phyloP scores from a whole-genome alignment of 2,113 vertebrate genomes.

The Gobiocypris rarus region DNA sequence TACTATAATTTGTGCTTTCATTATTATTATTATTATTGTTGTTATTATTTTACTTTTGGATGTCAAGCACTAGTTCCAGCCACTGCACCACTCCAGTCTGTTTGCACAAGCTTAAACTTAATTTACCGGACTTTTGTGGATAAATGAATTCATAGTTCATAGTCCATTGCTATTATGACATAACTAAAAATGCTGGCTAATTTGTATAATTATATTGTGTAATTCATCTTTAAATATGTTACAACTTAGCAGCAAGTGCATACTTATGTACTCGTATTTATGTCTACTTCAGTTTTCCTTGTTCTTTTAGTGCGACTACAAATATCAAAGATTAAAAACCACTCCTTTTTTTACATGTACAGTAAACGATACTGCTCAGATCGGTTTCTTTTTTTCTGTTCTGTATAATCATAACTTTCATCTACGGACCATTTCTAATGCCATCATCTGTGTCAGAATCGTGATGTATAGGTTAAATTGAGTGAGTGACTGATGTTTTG shows the following conservation, averaged over 20 bases:
- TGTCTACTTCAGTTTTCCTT: background rate
- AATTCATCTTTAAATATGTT: background rate
- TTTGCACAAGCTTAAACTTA: no score
- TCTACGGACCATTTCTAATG: background rate
- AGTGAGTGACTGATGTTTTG: background rate
- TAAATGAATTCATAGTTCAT: no score
- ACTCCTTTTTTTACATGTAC: slow-evolving; percentile 6
- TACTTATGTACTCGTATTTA: background rate
- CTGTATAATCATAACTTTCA: slow-evolving; percentile 25
- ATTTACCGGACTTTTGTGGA: no score
- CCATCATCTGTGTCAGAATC: background rate
- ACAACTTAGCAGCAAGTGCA: background rate
- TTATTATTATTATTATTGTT: background rate
- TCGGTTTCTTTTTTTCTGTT: background rate
- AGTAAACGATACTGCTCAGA: slow-evolving; percentile 19
- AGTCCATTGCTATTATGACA: background rate
- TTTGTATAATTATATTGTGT: background rate
- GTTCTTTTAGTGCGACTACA: background rate
- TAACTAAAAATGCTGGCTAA: background rate
- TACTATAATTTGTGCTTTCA: slow-evolving; percentile 8
- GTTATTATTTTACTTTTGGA: background rate
- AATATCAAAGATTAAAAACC: slow-evolving; percentile 30
- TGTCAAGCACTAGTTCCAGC: background rate
- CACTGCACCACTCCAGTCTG: no score
- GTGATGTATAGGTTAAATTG: background rate